Percentiles rank a stretch among this genome's conserved stretches.
phyloP scores from a whole-genome alignment of 1,140 invertebrate genomes.

The Drosophila mayri region DNA sequence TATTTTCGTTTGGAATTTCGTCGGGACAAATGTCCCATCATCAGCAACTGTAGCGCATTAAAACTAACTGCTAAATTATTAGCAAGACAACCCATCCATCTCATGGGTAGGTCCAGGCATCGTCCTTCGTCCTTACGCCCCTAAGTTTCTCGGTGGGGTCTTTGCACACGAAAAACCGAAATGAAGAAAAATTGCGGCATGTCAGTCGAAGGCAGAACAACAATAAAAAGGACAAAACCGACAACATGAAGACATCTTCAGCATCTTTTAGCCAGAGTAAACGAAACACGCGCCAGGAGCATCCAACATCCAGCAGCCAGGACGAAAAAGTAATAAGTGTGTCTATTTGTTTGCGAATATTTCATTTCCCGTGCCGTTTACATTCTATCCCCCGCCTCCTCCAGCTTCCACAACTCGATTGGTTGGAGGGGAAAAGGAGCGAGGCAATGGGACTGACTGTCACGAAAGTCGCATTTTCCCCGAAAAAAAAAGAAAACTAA shows the following conservation, averaged over 20 bases:
- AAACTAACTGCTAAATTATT: conserved; percentile 82
- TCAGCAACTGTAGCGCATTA: conserved; percentile 59
- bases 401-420: conserved; percentile 14
- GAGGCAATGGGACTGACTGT: conserved; percentile 25
- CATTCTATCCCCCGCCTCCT: conserved; percentile 19
- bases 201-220: conserved; percentile 78
- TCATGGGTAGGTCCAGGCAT: conserved; percentile 24
- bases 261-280: conserved; percentile 57
- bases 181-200: conserved; percentile 81
- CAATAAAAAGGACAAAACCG: conserved; percentile 71
- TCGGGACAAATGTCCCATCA: conserved; percentile 30
- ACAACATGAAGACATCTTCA: conserved; percentile 74
- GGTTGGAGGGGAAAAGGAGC: conserved; percentile 17
- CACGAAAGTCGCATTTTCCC: conserved; percentile 34
- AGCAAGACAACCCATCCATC: conserved; percentile 76
- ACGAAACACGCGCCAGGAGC: conserved; percentile 77
- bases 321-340: conserved; percentile 80
- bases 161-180: conserved; percentile 57
- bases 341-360: conserved; percentile 82
- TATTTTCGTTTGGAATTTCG: neutral
- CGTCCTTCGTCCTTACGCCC: conserved; percentile 1
- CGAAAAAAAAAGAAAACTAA: conserved; percentile 15
- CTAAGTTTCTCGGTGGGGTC: conserved; percentile 10
- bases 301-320: conserved; percentile 65
- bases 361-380: conserved; percentile 76